Evolutionary conservation across 2,797 vertebrate species (phyloP), one percentile per base, ranked within the genome.

Genomic region (Mus caroli): DNA sequence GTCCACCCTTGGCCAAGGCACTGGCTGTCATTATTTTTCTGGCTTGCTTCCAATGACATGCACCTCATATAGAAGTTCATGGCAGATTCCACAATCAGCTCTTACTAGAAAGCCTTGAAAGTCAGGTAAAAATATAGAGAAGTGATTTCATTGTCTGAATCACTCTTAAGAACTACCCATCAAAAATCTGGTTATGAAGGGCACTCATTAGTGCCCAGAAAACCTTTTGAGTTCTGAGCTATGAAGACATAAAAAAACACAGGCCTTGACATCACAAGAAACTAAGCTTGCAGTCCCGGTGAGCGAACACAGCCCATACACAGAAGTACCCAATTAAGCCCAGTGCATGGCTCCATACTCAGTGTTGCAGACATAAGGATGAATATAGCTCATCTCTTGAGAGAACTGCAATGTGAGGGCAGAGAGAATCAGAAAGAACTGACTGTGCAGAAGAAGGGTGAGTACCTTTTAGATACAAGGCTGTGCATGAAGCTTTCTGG

Each of bases 271-370:
- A 88, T 86, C 77, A 79, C 56, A 92, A 54, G 90, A 94, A 87
- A 40, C 69, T 37, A 56, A 93, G 58, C 92, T 86, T 37, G 64
- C 43, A 71, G 64, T 87, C 85, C 92, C 69, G 78, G 91, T 78
- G 94, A 91, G 75, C 54, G 71, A 93, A 94, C 31, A 62, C 54
- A 73, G 14, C 69, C 43, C n/a, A 11, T 76, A 54, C 82, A 73
- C 94, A 92, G 78, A 94, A 79, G 88, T 82, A 89, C 64, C 96
- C 95, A 96, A 77, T 97, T 96, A 98, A 95, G 83, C 28, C 31
- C 90, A 83, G 92, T n/a, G 17, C 37, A 46, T 5, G 58, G 85
- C 79, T 89, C 56, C 3, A 3, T 69, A 92, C 82, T 84, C 40
- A 37, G 96, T 54, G 64, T 50, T 34, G 8, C 52, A 90, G 90